These are phyloP conservation scores for Melangyna quadrimaculata DNA, from an alignment of 2,888 invertebrate species.

Conservation along the genomic window DNA sequence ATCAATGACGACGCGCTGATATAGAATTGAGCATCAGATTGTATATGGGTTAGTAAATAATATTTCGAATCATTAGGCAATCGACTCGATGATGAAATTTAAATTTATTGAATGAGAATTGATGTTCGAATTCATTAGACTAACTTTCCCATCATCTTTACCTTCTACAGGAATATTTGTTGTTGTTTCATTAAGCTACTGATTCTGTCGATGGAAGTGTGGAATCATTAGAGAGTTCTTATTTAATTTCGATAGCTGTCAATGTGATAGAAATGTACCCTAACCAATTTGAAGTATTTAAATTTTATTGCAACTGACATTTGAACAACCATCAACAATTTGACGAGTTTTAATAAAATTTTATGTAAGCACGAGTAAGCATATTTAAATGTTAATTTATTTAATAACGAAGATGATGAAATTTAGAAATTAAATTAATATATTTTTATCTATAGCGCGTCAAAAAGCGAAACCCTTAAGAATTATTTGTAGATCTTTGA, in stretches of 20 bases:
- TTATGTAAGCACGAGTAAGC: too few relatives aligned
- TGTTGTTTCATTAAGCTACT: not conserved
- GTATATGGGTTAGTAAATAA: too few relatives aligned
- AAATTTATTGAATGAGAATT: conserved; percentile 68
- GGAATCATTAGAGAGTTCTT: conserved; percentile 11
- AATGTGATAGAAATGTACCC: not conserved
- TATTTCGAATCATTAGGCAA: conserved; percentile 63
- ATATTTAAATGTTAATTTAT: too few relatives aligned
- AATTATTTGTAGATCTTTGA: too few relatives aligned
- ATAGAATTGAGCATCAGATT: conserved; percentile 57
- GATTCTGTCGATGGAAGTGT: not conserved
- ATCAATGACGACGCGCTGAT: conserved; percentile 5
- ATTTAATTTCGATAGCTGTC: conserved; percentile 15
- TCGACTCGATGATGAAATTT: conserved; percentile 66
- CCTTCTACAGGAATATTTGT: not conserved
- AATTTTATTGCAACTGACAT: not conserved
- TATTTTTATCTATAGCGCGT: too few relatives aligned
- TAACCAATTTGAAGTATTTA: not conserved
- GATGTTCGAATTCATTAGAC: conserved; percentile 64
- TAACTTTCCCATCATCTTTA: not conserved
- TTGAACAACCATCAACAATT: not conserved
- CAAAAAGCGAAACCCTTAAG: too few relatives aligned
- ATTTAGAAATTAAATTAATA: too few relatives aligned
- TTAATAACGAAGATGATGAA: too few relatives aligned
- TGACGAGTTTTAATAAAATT: not conserved